Conservation (phyloP, 2,888 invertebrate genomes). For the Cryptus viduatorius region DNA sequence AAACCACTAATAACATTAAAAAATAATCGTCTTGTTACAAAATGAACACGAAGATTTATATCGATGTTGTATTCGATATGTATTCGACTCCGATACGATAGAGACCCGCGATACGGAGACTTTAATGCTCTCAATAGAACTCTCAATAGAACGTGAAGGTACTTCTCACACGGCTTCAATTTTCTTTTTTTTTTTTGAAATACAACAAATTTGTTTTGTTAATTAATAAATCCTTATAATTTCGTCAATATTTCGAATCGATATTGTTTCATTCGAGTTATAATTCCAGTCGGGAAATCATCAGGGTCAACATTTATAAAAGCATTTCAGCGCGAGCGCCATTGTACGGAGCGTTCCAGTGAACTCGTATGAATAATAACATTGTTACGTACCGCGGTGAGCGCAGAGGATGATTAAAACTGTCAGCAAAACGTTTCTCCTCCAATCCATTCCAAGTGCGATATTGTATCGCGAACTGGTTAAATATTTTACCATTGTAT, state of each 20-base stretch:
- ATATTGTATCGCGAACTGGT: slow-evolving; percentile 5
- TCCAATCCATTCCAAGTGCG: slow-evolving; percentile 32
- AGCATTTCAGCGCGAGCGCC: background rate
- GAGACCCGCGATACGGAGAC: slow-evolving; percentile 1
- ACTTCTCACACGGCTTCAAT: background rate
- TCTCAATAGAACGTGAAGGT: background rate
- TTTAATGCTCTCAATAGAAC: background rate
- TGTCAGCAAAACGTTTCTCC: slow-evolving; percentile 30
- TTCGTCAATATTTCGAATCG: no score
- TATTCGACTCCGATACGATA: background rate
- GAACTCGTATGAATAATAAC: background rate
- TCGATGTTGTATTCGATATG: no score
- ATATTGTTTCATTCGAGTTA: background rate
- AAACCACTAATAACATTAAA: slow-evolving; percentile 1
- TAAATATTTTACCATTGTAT: slow-evolving; percentile 24
- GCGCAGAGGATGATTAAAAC: slow-evolving; percentile 40
- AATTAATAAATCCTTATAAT: slow-evolving; percentile 11
- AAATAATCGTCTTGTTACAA: no score
- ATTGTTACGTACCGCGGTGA: slow-evolving; percentile 50
- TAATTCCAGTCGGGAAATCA: background rate
- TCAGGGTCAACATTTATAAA: background rate
- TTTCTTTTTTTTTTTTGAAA: slow-evolving; percentile 33
- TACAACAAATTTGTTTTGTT: slow-evolving; percentile 38
- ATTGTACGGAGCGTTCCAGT: background rate
- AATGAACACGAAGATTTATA: no score